Evolutionary conservation across 2,888 invertebrate genomes (phyloP), one percentile per base, ranked within the genome.

Genomic region (Sphinx pinastri): DNA sequence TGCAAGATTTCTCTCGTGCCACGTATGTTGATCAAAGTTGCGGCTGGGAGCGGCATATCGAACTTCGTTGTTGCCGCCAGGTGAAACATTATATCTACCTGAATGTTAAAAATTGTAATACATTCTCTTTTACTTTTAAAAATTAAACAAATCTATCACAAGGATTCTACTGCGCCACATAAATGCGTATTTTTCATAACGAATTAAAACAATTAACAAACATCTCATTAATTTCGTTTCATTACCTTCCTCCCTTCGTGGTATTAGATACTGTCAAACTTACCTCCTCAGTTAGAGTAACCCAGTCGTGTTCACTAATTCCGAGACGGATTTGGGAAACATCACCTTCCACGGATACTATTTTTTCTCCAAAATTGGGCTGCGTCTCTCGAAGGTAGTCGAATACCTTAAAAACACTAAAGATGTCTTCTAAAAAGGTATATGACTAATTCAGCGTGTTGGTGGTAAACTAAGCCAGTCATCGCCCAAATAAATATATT

Each of bases 1-100:
- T 96, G 95, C 67, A 99, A 84, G 92, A 98, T 96, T 72, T 96
- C 95, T 81, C 97, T 96, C 0, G 98, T 98, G 11, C 98, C 98
- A 54, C 97, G 94, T 0, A 98, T 96, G 87, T 99, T 99, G 86
- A 98, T 95, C 68, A 98, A 91, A 0, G 98, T 96, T 0, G 99
- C 98, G 69, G 95, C 95, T 81, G 96, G 96, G 52, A 99, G 90
- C 0, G 96, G 94, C 83, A 98, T 98, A 85, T 98, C 98, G 81
- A 99, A 99, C 79, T 96, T 96, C 71, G 89, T 85, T 0, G 91
- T 90, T 0, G 93, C 92, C 0, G 93, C 93, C 0, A 81, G 79
- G 73, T 93, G 90, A 72, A 90, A 87, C 57, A 91, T 86, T 11
- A 89, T 75, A 10, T 78, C 72, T 7, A 73, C 73, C 75, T 75